These are phyloP conservation scores for Bufo gargarizans DNA, from an alignment of 2,113 vertebrate genomes.

Conservation along the genomic window DNA sequence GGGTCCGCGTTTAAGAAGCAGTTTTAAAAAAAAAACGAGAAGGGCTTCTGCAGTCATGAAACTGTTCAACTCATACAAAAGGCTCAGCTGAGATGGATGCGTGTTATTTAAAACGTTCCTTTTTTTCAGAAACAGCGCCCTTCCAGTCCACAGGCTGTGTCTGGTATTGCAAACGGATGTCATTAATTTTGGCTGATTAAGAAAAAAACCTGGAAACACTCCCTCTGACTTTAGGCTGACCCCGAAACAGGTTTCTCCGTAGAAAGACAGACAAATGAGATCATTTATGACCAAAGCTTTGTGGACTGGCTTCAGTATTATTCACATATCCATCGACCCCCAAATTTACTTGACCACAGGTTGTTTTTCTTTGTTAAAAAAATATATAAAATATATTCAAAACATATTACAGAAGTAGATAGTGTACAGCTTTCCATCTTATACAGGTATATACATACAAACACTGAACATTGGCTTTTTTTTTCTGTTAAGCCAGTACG, in stretches of 20 bases:
- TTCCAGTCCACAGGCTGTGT: not conserved
- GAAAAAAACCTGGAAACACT: not conserved
- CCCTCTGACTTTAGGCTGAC: not conserved
- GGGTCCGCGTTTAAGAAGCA: not conserved
- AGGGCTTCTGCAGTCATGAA: no score
- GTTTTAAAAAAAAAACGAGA: no score
- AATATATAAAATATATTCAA: slow-evolving; percentile 59
- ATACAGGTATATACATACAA: slow-evolving; percentile 53
- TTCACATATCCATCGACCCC: not conserved
- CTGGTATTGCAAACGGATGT: not conserved
- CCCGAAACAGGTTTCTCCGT: not conserved
- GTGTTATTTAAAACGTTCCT: not conserved
- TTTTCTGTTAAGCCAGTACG: not conserved
- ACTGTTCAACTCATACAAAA: no score
- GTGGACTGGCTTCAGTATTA: not conserved
- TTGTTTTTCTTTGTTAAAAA: slow-evolving; percentile 54
- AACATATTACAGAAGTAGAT: slow-evolving; percentile 52
- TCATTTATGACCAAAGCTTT: not conserved
- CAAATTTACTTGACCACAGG: slow-evolving; percentile 36
- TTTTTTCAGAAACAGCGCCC: not conserved
- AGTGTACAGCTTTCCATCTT: slow-evolving; percentile 47
- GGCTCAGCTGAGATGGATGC: not conserved
- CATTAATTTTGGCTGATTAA: not conserved
- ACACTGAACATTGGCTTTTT: slow-evolving; percentile 2
- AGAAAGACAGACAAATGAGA: not conserved